Evolutionary conservation across 2,797 vertebrate genomes (phyloP).

Genomic region (Gobionotothen gibberifrons): DNA sequence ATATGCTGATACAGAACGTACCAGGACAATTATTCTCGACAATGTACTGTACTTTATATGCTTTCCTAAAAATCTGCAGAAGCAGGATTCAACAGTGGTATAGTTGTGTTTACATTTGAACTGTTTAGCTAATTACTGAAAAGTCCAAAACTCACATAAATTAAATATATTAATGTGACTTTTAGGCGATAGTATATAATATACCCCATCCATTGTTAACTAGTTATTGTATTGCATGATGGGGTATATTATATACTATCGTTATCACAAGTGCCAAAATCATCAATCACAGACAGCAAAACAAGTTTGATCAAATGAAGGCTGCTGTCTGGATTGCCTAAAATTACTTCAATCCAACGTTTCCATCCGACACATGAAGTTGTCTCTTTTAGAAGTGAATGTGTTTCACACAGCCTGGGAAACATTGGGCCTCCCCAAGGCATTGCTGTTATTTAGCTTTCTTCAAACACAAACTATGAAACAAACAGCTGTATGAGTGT

Average conservation of each 20-base stretch:
- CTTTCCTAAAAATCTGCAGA: neutral
- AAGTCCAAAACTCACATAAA: neutral
- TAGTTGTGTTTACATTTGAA: neutral
- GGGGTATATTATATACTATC: no score
- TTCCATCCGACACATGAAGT: neutral
- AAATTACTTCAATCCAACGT: conserved; percentile 1
- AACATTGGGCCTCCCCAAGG: neutral
- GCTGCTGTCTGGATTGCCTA: neutral
- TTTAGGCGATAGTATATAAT: neutral
- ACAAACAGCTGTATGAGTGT: conserved; percentile 50
- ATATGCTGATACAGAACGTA: neutral
- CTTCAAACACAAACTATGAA: conserved; percentile 42
- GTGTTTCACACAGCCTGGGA: conserved; percentile 33
- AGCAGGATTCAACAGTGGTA: neutral
- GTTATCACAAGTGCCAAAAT: neutral
- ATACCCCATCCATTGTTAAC: no score
- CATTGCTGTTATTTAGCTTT: conserved; percentile 43
- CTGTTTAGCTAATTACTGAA: neutral
- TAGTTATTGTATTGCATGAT: no score
- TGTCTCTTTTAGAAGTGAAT: neutral
- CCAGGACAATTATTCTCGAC: neutral
- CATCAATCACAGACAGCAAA: neutral
- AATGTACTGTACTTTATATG: neutral
- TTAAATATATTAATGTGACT: neutral
- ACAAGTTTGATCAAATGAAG: neutral